These are phyloP conservation scores for Steromphala cineraria DNA, from an alignment of 2,888 invertebrate species.

Conservation along the genomic window DNA sequence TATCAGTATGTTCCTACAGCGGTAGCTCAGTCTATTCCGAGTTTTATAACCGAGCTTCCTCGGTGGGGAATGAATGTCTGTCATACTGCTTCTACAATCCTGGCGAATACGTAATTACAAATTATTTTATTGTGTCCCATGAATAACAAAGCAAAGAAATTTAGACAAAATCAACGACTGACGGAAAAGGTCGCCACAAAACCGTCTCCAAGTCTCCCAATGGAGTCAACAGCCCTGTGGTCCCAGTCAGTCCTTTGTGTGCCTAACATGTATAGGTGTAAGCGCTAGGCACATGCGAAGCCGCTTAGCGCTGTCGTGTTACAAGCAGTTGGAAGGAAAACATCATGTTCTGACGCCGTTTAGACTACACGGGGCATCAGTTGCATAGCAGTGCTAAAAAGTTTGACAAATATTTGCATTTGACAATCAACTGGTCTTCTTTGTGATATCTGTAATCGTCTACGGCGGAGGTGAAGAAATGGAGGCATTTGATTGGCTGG, in stretches of 20 bases:
- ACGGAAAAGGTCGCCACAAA: background rate
- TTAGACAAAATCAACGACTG: background rate
- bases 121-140: too few relatives aligned
- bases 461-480: too few relatives aligned
- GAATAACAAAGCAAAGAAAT: too few relatives aligned
- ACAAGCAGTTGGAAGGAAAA: background rate
- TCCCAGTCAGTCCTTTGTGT: background rate
- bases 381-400: background rate
- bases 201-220: background rate
- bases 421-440: background rate
- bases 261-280: background rate
- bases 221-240: background rate
- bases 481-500: too few relatives aligned
- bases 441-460: too few relatives aligned
- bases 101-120: too few relatives aligned
- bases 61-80: too few relatives aligned
- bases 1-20: too few relatives aligned
- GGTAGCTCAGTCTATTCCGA: too few relatives aligned
- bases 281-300: background rate
- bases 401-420: constrained; percentile 15
- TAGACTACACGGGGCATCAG: background rate
- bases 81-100: too few relatives aligned
- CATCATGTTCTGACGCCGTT: background rate
- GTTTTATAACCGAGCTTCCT: too few relatives aligned
- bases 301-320: constrained; percentile 11